These are phyloP conservation scores for Drosophila cardini DNA, from an alignment of 1,140 invertebrate genomes.

Conservation along the genomic window DNA sequence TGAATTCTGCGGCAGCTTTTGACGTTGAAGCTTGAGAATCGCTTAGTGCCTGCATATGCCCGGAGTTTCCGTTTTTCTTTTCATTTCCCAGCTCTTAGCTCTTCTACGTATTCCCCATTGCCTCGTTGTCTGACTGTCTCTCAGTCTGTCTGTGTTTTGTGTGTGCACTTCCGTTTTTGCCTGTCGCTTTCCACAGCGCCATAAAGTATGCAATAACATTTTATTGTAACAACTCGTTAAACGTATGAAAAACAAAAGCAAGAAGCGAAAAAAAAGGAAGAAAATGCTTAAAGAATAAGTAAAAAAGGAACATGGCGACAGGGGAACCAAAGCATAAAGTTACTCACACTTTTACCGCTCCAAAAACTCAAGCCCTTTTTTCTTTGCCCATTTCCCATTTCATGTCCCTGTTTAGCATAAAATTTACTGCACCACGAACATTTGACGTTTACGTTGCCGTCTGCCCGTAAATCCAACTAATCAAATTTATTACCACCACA, in stretches of 20 bases:
- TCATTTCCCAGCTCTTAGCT: not conserved
- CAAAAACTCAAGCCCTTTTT: constrained; percentile 6
- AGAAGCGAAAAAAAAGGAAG: constrained; percentile 6
- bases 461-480: constrained; percentile 77
- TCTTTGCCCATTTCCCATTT: not conserved
- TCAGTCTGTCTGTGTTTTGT: too few relatives aligned
- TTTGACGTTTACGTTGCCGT: constrained; percentile 73
- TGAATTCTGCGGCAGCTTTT: constrained; percentile 30
- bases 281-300: too few relatives aligned
- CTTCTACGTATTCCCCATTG: constrained; percentile 28
- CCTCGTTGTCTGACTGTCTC: constrained; percentile 33
- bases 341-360: constrained; percentile 18
- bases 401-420: constrained; percentile 69
- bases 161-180: constrained; percentile 44
- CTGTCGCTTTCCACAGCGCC: constrained; percentile 28
- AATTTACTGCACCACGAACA: constrained; percentile 77
- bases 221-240: constrained; percentile 78
- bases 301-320: constrained; percentile 16
- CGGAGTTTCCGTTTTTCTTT: not conserved
- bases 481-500: constrained; percentile 78
- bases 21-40: constrained; percentile 46
- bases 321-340: constrained; percentile 12
- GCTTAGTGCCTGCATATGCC: constrained; percentile 37
- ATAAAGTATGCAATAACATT: constrained; percentile 77
- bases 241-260: constrained; percentile 55